A percentile compares a stretch with the other conserved stretches of the same genome.
phyloP scores from a whole-genome alignment of 2,113 vertebrate species.

The Pyrgilauda ruficollis region DNA sequence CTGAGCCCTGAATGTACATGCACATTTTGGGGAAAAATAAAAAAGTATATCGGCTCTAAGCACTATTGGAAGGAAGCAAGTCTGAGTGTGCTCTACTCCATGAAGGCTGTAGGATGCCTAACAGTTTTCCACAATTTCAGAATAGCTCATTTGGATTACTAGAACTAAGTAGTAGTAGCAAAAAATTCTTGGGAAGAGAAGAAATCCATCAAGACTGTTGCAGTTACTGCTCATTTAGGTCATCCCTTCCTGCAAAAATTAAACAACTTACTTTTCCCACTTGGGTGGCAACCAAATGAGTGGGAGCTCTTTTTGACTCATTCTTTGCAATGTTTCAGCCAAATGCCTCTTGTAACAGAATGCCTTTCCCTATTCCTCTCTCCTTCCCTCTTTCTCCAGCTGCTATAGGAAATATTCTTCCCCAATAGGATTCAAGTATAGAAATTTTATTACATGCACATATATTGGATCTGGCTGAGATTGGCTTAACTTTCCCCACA shows the following conservation, averaged over 20 bases:
- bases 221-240: not conserved
- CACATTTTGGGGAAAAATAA: rapidly evolving
- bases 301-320: not conserved
- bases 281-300: not conserved
- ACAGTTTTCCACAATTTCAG: not conserved
- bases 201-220: not conserved
- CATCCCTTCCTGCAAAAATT: not conserved
- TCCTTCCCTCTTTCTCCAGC: not conserved
- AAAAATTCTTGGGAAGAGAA: not conserved
- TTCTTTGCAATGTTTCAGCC: not conserved
- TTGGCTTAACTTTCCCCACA: not conserved
- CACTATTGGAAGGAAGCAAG: not conserved
- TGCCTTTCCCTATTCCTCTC: not conserved
- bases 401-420: not conserved
- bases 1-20: not conserved
- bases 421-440: not conserved
- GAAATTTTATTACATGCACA: not conserved
- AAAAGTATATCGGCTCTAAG: not conserved
- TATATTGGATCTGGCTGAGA: not conserved
- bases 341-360: not conserved
- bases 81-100: not conserved
- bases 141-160: not conserved
- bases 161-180: not conserved
- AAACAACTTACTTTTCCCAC: not conserved
- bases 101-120: not conserved